phyloP scores from a whole-genome alignment of 1,140 invertebrate genomes.

The Hetaerina americana region DNA sequence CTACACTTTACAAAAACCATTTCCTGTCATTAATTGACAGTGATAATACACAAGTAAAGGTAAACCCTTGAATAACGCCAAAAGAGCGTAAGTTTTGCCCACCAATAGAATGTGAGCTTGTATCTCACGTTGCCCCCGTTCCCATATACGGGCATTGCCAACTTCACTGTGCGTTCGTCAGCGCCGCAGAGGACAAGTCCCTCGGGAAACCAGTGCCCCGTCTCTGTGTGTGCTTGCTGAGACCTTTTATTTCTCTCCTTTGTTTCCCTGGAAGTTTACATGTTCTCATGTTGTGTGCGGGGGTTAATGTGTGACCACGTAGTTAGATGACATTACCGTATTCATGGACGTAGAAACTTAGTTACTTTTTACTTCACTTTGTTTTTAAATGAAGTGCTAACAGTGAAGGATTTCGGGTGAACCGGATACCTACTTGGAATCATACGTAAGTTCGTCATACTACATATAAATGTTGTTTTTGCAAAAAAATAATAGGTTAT shows the following conservation, averaged over 20 bases:
- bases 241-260: too few relatives aligned
- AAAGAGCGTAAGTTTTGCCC: not conserved
- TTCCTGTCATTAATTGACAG: too few relatives aligned
- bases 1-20: too few relatives aligned
- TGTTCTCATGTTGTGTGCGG: not conserved
- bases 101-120: not conserved
- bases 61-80: too few relatives aligned
- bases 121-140: slow-evolving; percentile 3
- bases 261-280: too few relatives aligned
- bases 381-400: not conserved
- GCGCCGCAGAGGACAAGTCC: not conserved
- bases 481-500: too few relatives aligned
- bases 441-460: not conserved
- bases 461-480: too few relatives aligned
- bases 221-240: not conserved
- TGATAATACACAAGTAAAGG: too few relatives aligned
- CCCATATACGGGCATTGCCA: slow-evolving; percentile 5
- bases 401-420: not conserved
- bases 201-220: not conserved
- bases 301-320: not conserved
- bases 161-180: not conserved
- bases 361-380: not conserved
- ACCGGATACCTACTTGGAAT: not conserved
- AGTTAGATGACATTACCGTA: not conserved
- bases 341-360: not conserved